These are phyloP conservation scores for Oscheius sp. DNA, from an alignment of 2,888 invertebrate genomes.

Conservation along the genomic window DNA sequence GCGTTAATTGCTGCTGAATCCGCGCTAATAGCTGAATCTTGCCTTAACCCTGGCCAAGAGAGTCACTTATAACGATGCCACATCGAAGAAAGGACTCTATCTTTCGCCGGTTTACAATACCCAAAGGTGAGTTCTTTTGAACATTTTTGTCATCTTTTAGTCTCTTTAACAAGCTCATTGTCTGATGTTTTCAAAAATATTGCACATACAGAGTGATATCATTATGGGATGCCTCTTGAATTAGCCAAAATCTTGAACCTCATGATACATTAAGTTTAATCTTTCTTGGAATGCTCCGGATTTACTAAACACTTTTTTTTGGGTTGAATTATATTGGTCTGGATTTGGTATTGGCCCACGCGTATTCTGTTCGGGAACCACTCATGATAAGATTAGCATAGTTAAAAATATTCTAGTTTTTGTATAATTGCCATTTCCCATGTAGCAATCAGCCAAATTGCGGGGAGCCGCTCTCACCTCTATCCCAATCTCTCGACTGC, in stretches of 20 bases:
- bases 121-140: constrained; percentile 18
- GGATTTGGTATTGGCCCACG: too few relatives aligned
- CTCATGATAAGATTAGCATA: neutral
- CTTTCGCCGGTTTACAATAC: constrained; percentile 16
- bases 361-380: neutral
- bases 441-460: constrained; percentile 23
- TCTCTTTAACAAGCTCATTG: too few relatives aligned
- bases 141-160: too few relatives aligned
- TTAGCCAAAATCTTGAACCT: too few relatives aligned
- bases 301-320: too few relatives aligned
- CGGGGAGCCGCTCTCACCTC: neutral
- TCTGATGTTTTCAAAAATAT: too few relatives aligned
- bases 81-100: constrained; percentile 12
- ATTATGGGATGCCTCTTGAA: too few relatives aligned
- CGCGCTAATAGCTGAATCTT: constrained; percentile 25
- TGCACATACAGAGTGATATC: too few relatives aligned
- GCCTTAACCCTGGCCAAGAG: constrained; percentile 20
- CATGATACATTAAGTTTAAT: too few relatives aligned
- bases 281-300: too few relatives aligned
- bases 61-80: constrained; percentile 5
- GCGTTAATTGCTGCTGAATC: constrained; percentile 26
- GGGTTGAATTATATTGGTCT: too few relatives aligned
- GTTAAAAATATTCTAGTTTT: constrained; percentile 6
- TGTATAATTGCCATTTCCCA: constrained; percentile 12
- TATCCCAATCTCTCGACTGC: neutral